These are phyloP conservation scores for Gallinago stenura DNA, from an alignment of 2,797 vertebrate genomes.

Conservation along the genomic window DNA sequence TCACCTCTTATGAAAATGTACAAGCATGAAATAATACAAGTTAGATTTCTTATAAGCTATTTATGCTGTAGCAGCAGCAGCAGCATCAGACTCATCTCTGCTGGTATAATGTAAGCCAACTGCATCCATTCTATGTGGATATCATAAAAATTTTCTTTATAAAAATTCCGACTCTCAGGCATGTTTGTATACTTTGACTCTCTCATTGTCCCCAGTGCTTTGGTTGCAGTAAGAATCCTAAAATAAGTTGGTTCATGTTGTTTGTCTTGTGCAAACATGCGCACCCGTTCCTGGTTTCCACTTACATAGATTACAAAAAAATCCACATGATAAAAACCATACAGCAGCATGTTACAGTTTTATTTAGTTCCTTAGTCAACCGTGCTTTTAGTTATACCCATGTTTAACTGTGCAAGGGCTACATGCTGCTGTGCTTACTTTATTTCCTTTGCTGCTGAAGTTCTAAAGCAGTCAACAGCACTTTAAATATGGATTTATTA, in stretches of 20 bases:
- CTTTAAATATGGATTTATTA: constrained; percentile 52
- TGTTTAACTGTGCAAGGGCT: constrained; percentile 10
- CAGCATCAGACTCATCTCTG: not conserved
- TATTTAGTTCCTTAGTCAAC: constrained; percentile 47
- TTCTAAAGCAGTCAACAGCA: constrained; percentile 56
- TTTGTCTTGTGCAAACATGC: not conserved
- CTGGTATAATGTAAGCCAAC: not conserved
- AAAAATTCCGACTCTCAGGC: not conserved
- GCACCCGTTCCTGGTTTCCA: not conserved
- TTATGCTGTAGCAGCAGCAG: not conserved
- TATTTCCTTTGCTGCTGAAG: constrained; percentile 43
- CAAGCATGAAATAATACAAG: not conserved
- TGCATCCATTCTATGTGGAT: not conserved
- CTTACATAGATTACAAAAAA: not conserved
- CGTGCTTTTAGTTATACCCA: not conserved
- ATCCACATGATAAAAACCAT: not conserved
- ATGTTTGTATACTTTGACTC: not conserved
- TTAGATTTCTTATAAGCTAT: not conserved
- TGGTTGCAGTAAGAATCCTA: not conserved
- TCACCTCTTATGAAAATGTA: not conserved
- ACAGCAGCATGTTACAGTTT: not conserved
- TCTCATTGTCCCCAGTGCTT: not conserved
- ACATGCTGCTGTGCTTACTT: constrained; percentile 52
- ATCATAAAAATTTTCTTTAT: not conserved
- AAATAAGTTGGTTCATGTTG: not conserved